phyloP scores from a whole-genome alignment of 2,797 vertebrate genomes.

The Florisuga fusca region DNA sequence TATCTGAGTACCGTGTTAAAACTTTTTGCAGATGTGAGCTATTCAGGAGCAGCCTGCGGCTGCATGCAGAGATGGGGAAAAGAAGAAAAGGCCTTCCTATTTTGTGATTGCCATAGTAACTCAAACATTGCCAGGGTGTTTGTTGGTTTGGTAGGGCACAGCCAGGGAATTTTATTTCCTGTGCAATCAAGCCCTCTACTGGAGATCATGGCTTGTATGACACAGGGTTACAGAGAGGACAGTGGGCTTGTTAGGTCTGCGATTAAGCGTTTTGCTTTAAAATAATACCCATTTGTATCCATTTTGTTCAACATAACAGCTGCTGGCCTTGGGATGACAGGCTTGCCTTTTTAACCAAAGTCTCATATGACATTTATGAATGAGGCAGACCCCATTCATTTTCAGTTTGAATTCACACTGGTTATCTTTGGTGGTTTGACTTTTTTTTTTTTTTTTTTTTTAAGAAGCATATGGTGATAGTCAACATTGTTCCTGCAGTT shows the following conservation, averaged over 20 bases:
- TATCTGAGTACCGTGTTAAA: constrained; percentile 90
- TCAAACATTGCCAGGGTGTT: constrained; percentile 84
- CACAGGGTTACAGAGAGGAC: constrained; percentile 88
- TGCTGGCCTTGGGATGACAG: constrained; percentile 84
- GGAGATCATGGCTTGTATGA: constrained; percentile 88
- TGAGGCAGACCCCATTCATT: constrained; percentile 80
- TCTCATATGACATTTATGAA: constrained; percentile 87
- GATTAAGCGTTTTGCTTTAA: constrained; percentile 89
- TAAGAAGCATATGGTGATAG: constrained; percentile 43
- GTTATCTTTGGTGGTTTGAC: constrained; percentile 67
- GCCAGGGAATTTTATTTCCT: constrained; percentile 83
- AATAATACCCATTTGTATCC: constrained; percentile 95
- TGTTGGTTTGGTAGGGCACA: constrained; percentile 69
- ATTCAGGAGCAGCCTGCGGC: constrained; percentile 92
- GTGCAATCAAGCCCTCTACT: constrained; percentile 93
- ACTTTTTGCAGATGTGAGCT: constrained; percentile 97
- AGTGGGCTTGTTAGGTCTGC: constrained; percentile 87
- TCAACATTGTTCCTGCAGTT: constrained; percentile 70
- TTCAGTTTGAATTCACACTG: constrained; percentile 76
- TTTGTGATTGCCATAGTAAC: constrained; percentile 98
- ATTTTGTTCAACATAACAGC: constrained; percentile 91
- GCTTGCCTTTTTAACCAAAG: constrained; percentile 81
- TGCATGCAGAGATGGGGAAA: constrained; percentile 95
- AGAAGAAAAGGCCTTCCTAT: constrained; percentile 93
- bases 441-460: not conserved